These are phyloP conservation scores for Catostylus mosaicus DNA, from an alignment of 30 jellyfish, hydroid and myxozoan species.

Conservation along the genomic window DNA sequence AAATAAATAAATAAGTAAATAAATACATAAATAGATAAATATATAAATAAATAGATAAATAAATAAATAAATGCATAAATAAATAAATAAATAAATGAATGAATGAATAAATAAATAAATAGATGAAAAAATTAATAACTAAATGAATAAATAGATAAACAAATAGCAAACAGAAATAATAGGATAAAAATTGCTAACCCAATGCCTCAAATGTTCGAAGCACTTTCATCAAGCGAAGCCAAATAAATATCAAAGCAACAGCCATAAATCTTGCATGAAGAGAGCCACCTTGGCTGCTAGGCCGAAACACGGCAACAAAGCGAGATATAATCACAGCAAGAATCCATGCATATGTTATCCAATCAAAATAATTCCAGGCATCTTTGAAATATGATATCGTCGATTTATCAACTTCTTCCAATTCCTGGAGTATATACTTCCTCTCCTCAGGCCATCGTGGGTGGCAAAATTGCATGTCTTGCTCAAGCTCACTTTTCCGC, in stretches of 20 bases:
- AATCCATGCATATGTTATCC: conserved; percentile 92
- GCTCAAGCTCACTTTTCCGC: conserved; percentile 77
- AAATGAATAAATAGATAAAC: too few relatives aligned
- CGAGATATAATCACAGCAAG: conserved; percentile 70
- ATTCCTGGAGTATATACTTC: conserved; percentile 78
- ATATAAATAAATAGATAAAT: too few relatives aligned
- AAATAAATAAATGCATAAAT: too few relatives aligned
- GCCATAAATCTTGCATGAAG: conserved; percentile 87
- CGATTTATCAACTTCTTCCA: conserved; percentile 69
- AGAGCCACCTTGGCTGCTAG: conserved; percentile 49
- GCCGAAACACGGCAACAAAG: conserved; percentile 67
- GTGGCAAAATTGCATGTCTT: conserved; percentile 86
- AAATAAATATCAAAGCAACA: conserved; percentile 79
- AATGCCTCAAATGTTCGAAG: conserved; percentile 77
- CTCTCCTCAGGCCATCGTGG: conserved; percentile 99
- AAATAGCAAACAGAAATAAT: too few relatives aligned
- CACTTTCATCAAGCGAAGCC: conserved; percentile 90
- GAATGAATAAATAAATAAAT: too few relatives aligned
- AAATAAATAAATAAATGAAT: too few relatives aligned
- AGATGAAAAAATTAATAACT: too few relatives aligned
- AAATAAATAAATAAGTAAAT: too few relatives aligned
- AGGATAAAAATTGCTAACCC: too few relatives aligned
- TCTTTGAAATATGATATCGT: conserved; percentile 80
- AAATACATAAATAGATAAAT: too few relatives aligned
- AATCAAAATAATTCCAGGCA: conserved; percentile 91